Percentiles rank a stretch among this genome's conserved stretches.
These are phyloP conservation scores for Raphicerus campestris DNA, from an alignment of 2,113 vertebrate genomes.

Conservation along the genomic window DNA sequence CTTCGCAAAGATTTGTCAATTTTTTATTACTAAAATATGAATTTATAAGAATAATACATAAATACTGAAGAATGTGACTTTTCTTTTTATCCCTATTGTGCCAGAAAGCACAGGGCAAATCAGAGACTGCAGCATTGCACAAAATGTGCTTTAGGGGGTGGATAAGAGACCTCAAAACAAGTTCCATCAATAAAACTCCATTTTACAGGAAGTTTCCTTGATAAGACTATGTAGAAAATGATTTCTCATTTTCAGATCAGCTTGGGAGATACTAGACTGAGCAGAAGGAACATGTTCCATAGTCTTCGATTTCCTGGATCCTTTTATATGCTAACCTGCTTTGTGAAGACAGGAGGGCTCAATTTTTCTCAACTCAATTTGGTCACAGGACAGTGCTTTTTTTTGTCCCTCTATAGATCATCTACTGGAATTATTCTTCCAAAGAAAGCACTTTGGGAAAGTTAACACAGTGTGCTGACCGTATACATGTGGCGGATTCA, in stretches of 20 bases:
- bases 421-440: neutral
- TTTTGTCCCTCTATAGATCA: neutral
- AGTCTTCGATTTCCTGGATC: neutral
- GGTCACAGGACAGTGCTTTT: neutral
- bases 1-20: neutral
- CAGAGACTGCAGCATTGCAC: neutral
- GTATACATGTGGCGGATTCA: too few relatives aligned
- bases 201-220: neutral
- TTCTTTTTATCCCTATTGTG: neutral
- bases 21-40: neutral
- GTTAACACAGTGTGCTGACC: neutral
- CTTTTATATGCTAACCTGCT: neutral
- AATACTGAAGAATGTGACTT: neutral
- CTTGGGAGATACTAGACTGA: neutral
- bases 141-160: neutral
- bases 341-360: neutral
- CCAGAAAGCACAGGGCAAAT: neutral
- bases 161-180: neutral
- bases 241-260: neutral
- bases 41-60: neutral
- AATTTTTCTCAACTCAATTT: neutral
- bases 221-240: neutral
- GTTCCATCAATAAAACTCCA: neutral
- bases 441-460: slow-evolving; percentile 19
- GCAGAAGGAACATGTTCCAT: neutral